These are phyloP conservation scores for Meriones psammophilus DNA, from an alignment of 2,797 vertebrate species.

Conservation along the genomic window DNA sequence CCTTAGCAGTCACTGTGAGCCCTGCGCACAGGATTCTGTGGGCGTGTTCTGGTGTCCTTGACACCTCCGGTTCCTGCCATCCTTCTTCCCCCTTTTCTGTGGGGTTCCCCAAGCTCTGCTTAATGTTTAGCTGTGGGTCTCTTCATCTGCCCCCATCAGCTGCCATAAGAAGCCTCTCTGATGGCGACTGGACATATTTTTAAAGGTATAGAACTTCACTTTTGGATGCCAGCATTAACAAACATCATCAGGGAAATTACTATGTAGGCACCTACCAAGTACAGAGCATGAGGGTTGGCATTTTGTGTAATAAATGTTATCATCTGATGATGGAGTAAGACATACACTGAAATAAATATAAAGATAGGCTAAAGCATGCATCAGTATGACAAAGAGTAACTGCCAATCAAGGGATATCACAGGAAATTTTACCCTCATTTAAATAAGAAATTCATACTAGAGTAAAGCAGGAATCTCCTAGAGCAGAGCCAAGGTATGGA, in stretches of 20 bases:
- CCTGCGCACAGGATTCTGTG: not conserved
- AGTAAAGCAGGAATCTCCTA: not conserved
- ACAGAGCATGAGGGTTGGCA: not conserved
- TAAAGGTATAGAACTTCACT: not conserved
- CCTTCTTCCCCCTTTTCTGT: not conserved
- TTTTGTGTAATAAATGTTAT: not conserved
- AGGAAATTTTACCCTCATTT: not conserved
- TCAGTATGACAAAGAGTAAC: not conserved
- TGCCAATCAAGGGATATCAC: not conserved
- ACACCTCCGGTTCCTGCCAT: not conserved
- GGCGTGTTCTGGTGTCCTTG: not conserved
- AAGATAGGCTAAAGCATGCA: not conserved
- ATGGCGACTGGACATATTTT: not conserved
- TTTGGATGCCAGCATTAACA: constrained; percentile 4
- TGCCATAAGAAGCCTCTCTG: not conserved
- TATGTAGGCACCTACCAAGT: not conserved
- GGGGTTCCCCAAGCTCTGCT: not conserved
- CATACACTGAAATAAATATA: not conserved
- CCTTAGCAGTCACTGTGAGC: not conserved
- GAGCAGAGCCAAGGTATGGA: not conserved
- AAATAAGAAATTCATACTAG: not conserved
- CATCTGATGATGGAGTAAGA: not conserved
- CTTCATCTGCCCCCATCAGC: not conserved
- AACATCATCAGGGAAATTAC: not conserved
- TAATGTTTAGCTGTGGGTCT: not conserved